Base-by-base conservation (phyloP, 2,113 vertebrate species). In the Illadopsis cleaveri region DNA sequence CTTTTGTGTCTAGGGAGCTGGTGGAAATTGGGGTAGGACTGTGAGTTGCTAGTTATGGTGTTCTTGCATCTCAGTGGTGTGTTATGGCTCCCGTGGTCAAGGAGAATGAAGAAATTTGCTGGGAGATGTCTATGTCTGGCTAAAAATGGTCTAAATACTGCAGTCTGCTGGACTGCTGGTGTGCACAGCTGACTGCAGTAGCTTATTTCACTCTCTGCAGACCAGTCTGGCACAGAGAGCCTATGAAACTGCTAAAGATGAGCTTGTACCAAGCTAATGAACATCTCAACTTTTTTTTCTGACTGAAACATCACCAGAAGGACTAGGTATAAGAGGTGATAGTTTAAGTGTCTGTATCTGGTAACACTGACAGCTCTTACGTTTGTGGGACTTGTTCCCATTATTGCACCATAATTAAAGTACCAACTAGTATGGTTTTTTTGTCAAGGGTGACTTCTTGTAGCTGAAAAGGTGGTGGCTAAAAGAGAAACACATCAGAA, bases 91-190 rank as follows among this genome's bases (percentile, higher is more conserved):
- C 50, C 7, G 11, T 69, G 57, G 66, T 83, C 64, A 73, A 58
- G 42, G 50, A 69, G 30, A 73, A 73, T 38, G 38, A 88, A 65
- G 58, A 66, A 27, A 58, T 77, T 90, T 91, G 10, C 53, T 82
- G 37, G 33, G 40, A 87, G 56, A 45, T 61, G 4, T 61, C 73
- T 70, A 20, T 1, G 38, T 61, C 54, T 61, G 73, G 47, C 64
- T 86, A 61, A 53, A 86, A 86, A 78, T 86, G 84, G 64, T 86
- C 64, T 86, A 45, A 86, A 38, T 75, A 25, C 84, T 91, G 84
- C 72, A 95, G 88, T 90, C 81, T 96, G 85, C 82, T 85, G n/a
- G 83, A 23, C 57, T 92, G 75, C 66, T 90, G 75, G 33, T 82
- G 58, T 80, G 78, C 78, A 62, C 47, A 69, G 79, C 71, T 96